Percentiles rank a stretch among this genome's conserved stretches.
These are phyloP conservation scores for Carollia perspicillata DNA, from an alignment of 2,113 vertebrate species.

Conservation along the genomic window DNA sequence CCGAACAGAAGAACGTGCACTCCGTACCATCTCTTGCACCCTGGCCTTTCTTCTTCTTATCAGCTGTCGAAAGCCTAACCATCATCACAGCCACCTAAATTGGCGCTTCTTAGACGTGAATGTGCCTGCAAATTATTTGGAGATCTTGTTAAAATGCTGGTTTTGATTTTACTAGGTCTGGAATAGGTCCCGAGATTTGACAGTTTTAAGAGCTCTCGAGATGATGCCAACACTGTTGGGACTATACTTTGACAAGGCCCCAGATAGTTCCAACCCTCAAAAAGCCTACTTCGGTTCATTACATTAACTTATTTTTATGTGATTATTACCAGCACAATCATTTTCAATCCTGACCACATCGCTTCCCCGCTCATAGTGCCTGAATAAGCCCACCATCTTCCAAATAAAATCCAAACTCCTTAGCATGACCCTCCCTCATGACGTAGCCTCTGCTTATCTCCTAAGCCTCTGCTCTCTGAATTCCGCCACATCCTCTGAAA, in stretches of 20 bases:
- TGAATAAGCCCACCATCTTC: not conserved
- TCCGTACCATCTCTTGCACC: not conserved
- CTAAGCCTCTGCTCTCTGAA: not conserved
- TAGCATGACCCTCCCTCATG: not conserved
- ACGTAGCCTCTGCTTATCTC: not conserved
- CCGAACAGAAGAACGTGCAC: not conserved
- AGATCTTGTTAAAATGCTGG: not conserved
- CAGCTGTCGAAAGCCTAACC: not conserved
- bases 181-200: not conserved
- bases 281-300: not conserved
- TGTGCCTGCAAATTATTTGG: not conserved
- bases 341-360: not conserved
- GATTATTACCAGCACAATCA: not conserved
- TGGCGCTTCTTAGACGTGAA: not conserved
- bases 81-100: not conserved
- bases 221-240: not conserved
- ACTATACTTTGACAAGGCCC: not conserved
- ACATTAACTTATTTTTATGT: not conserved
- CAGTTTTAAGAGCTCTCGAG: not conserved
- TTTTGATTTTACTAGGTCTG: not conserved
- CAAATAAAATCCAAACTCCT: slow-evolving; percentile 38
- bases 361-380: not conserved
- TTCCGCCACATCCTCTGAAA: not conserved
- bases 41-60: not conserved
- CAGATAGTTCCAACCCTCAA: not conserved